These are phyloP conservation scores for Melanerpes aurifrons DNA, from an alignment of 2,113 vertebrate genomes.

Conservation along the genomic window DNA sequence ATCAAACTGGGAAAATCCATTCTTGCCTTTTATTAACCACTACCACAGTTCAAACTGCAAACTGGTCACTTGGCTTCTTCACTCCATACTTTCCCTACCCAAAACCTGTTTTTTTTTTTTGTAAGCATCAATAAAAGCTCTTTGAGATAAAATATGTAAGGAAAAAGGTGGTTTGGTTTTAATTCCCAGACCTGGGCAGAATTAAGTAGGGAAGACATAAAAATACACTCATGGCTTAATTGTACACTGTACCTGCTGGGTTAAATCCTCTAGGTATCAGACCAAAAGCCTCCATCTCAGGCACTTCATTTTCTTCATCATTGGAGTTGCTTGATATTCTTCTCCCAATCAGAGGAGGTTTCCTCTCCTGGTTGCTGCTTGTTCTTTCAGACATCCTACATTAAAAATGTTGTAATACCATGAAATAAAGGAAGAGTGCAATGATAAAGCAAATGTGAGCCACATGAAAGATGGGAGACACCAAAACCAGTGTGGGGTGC, in stretches of 20 bases:
- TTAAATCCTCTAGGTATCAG: slow-evolving; percentile 77
- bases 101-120: background rate
- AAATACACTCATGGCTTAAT: background rate
- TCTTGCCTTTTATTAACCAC: background rate
- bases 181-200: background rate
- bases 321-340: slow-evolving; percentile 81
- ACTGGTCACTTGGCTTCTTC: background rate
- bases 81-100: background rate
- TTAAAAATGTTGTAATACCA: background rate
- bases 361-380: slow-evolving; percentile 41
- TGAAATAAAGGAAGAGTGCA: background rate
- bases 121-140: background rate
- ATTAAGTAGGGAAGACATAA: background rate
- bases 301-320: slow-evolving; percentile 76
- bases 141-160: background rate
- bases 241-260: slow-evolving; percentile 79
- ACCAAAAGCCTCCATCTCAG: slow-evolving; percentile 83
- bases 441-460: background rate
- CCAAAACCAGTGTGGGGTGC: background rate
- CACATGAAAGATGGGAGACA: background rate
- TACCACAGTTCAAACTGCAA: background rate
- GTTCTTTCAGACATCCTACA: slow-evolving; percentile 67
- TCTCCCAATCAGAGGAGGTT: slow-evolving; percentile 80
- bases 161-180: background rate
- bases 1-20: background rate